These are phyloP conservation scores for Chrysochloris asiatica DNA, from an alignment of 2,113 vertebrate genomes.

Conservation along the genomic window DNA sequence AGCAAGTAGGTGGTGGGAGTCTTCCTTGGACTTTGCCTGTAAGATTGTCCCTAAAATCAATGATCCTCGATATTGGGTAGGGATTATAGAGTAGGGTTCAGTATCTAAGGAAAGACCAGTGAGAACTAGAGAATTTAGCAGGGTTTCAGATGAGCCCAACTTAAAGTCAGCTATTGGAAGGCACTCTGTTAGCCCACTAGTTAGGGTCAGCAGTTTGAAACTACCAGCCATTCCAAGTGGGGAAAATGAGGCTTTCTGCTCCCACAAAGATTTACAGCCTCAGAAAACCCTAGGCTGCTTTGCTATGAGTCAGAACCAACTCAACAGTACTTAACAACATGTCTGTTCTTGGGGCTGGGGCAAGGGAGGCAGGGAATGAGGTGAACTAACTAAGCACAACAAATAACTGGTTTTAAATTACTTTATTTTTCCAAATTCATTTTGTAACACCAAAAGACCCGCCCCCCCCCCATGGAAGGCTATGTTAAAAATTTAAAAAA, in stretches of 20 bases:
- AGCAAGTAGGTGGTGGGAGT: neutral
- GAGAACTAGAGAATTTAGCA: neutral
- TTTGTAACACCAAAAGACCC: conserved; percentile 31
- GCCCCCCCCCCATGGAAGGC: neutral
- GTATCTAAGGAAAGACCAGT: neutral
- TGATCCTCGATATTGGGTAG: neutral
- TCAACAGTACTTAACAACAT: too few relatives aligned
- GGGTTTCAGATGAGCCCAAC: neutral
- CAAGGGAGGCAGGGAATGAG: neutral
- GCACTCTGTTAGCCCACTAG: too few relatives aligned
- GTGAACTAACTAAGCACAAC: too few relatives aligned
- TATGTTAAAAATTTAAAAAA: conserved; percentile 34
- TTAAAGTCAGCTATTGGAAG: too few relatives aligned
- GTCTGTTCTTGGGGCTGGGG: neutral
- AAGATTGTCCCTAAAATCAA: neutral
- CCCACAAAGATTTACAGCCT: too few relatives aligned
- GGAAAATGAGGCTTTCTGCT: too few relatives aligned
- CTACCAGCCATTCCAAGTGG: too few relatives aligned
- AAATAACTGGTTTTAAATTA: conserved; percentile 8
- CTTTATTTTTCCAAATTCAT: conserved; percentile 55
- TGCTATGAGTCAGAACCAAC: too few relatives aligned
- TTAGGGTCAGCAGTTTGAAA: too few relatives aligned
- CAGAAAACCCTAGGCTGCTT: too few relatives aligned
- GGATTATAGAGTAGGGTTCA: neutral
- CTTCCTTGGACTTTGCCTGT: conserved; percentile 7